Base-by-base conservation (phyloP, 1,140 invertebrate species). In the Ceratitis capitata region DNA sequence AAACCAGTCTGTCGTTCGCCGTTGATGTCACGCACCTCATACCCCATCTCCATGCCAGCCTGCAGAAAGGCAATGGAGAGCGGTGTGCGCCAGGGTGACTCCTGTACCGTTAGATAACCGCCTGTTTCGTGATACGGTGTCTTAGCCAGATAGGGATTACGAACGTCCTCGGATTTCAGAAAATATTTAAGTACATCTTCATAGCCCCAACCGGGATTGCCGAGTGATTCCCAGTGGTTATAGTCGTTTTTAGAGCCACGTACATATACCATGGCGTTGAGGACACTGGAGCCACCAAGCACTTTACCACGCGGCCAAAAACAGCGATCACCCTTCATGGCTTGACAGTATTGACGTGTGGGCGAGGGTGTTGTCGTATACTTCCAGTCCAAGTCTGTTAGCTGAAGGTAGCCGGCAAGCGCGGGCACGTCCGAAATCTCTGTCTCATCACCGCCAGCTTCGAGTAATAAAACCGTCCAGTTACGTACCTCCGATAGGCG, bases 201-300 rank as follows among this genome's bases (percentile, higher is more conserved):
- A 91, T 97, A 99, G 3, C 95, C 95, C 98, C 98, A 99, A 3
- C 97, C 97, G 0, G 93, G 92, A 87, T 98, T 98, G 0, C 98
- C 98, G 69, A 96, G 92, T 7, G 92, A 92, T 19, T 96, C 96
- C 98, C 98, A 99, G 10, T 95, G 93, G 90, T 99, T 97, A 92
- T 98, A 99, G 89, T 99, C 98, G 61, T 94, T 94, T 74, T 93
- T 95, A 89, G 99, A 98, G 32, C 98, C 98, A 58, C 98, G 94
- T 0, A 98, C 96, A 92, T 99, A 99, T 9, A 98, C 94, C 96
- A 98, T 97, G 1, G 97, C 97, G 92, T 99, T 99, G 1, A 99
- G 94, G 0, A 98, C 97, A 69, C 97, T 98, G 42, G 97, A 97
- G 16, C 98, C 98, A n/a, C 98, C 98, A 16, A 98, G 93, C 3